Evolutionary conservation across 2,797 vertebrate genomes (phyloP), one percentile per base, ranked within the genome.

Genomic region (Periophthalmus magnuspinnatus): DNA sequence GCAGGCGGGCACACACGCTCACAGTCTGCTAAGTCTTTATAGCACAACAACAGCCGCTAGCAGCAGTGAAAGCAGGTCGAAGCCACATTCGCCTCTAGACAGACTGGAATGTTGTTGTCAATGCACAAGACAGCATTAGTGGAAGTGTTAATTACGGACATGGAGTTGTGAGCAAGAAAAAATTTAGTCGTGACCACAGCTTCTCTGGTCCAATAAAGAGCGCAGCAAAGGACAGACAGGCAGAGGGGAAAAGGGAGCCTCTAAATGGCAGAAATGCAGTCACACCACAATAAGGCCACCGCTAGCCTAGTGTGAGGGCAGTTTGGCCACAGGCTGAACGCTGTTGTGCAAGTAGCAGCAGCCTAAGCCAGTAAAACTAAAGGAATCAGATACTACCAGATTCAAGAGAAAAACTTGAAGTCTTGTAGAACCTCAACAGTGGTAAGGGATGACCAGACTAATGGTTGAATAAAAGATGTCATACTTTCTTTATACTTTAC

Each of bases 41-140:
- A 52, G 72, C 80, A 83, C 77, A 83, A 85, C 75, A 86, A 72
- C 72, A 73, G 65, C 70, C 74, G 70, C 76, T 88, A 85, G 84
- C 80, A 84, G 71, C 48, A 52, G 76, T 65, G 74, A 67, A 86
- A 85, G 70, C 79, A 68, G 79, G 78, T 85, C 77, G 83, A 13
- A 64, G 77, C 81, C 65, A 48, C 81, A 74, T 65, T 69, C 80
- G 81, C 81, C 81, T 81, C 82, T 70, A 62, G 77, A 75, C 88
- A 92, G 90, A 90, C 89, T 90, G 91, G 90, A 92, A 92, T 93
- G 86, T 89, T 91, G 89, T 92, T 94, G 92, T 93, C 90, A 88
- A 88, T 92, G 81, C 82, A 75, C 86, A 78, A 74, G 78, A 71
- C 78, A 61, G 76, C 84, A 84, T 82, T 78, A 83, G 80, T 83